Conservation (phyloP, 1,140 invertebrate species). For the Pseudomyrmex pallidus region DNA sequence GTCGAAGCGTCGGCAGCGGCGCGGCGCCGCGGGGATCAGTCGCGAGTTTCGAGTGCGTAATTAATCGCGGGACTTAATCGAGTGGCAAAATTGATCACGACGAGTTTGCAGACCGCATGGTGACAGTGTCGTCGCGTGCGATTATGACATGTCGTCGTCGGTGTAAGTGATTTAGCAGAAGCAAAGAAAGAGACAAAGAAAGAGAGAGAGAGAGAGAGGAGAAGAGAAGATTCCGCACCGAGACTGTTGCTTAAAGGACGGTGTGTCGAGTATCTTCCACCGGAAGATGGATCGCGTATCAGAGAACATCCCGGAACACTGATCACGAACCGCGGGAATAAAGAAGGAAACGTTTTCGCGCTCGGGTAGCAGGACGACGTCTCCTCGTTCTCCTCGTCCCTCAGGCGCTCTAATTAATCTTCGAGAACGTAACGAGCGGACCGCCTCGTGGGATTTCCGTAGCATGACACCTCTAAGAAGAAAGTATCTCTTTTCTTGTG, state of each 20-base stretch:
- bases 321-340: conserved; percentile 23
- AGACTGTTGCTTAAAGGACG: neutral
- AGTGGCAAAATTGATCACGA: conserved; percentile 66
- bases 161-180: conserved; percentile 43
- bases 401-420: conserved; percentile 62
- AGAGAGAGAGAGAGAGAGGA: neutral
- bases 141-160: conserved; percentile 63
- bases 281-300: conserved; percentile 53
- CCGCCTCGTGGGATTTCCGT: neutral
- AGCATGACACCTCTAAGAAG: neutral
- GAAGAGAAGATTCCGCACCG: conserved; percentile 1
- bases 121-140: conserved; percentile 43
- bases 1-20: conserved; percentile 11
- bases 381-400: too few relatives aligned
- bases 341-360: conserved; percentile 58
- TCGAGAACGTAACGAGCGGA: conserved; percentile 34
- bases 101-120: conserved; percentile 53
- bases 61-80: conserved; percentile 70
- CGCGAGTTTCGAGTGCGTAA: conserved; percentile 49
- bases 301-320: conserved; percentile 50
- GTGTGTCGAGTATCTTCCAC: neutral
- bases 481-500: neutral
- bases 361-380: conserved; percentile 5
- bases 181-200: neutral
- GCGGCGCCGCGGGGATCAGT: neutral